Percentiles rank a stretch among this genome's conserved stretches.
These are phyloP conservation scores for Homalodisca vitripennis DNA, from an alignment of 1,140 invertebrate genomes.

Conservation along the genomic window DNA sequence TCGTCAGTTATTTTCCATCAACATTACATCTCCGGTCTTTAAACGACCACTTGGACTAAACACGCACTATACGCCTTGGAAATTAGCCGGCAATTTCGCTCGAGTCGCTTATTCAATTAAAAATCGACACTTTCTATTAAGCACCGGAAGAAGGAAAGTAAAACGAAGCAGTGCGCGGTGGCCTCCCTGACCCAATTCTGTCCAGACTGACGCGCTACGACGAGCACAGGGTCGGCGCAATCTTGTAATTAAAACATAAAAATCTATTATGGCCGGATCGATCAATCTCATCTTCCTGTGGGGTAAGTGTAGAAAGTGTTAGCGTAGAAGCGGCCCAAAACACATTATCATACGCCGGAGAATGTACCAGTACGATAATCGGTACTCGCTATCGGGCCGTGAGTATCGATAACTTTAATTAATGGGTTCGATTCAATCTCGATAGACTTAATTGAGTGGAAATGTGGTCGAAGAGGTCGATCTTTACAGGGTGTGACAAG, in stretches of 20 bases:
- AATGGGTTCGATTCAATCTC: no score
- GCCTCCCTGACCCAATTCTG: neutral
- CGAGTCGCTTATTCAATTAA: conserved; percentile 1
- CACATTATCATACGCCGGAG: no score
- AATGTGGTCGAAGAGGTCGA: no score
- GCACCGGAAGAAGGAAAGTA: conserved; percentile 14
- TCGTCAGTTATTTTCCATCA: no score
- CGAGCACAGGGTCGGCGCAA: neutral
- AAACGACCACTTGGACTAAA: neutral
- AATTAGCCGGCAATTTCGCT: neutral
- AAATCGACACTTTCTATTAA: conserved; percentile 16
- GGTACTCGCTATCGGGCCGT: no score
- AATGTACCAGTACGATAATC: no score
- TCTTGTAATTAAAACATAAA: conserved; percentile 21
- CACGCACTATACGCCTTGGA: neutral
- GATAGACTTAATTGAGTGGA: no score
- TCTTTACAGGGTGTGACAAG: no score
- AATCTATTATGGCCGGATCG: conserved; percentile 15
- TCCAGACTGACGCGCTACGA: neutral
- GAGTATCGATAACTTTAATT: no score
- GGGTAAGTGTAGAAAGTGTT: no score
- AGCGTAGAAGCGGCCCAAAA: no score
- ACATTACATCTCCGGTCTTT: neutral
- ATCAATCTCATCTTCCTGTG: no score
- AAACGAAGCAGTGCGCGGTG: conserved; percentile 4